Evolutionary conservation across 2,888 invertebrate genomes (phyloP), one percentile per base, ranked within the genome.

Genomic region (Tiphia femorata): DNA sequence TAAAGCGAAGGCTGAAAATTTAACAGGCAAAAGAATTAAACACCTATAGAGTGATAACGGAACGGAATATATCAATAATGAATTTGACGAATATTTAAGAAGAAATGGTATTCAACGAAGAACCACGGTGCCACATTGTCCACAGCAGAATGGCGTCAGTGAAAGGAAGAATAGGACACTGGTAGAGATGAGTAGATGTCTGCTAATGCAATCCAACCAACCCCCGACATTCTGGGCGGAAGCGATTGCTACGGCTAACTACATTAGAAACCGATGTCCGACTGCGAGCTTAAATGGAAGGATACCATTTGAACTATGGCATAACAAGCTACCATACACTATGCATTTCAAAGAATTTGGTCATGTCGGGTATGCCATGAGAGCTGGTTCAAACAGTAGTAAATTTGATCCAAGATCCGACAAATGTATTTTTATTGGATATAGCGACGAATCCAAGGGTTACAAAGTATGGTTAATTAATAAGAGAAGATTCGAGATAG

Each of bases 151-250:
- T 56, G 78, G 74, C 1, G 23, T 59, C 0, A 70, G 76, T 7
- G 78, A 80, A 50, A 38, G 74, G 7, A 60, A 64, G 21, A 77
- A 77, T 27, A 49, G 72, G n/a, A n/a, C n/a, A n/a, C n/a, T n/a
- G n/a, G n/a, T n/a, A n/a, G n/a, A n/a, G n/a, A n/a, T n/a, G n/a
- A 67, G 73, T 3, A 54, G 75, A 16, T 59, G 68, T 12, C 63
- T 80, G 58, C 19, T 78, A n/a, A 19, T 53, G 0, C 60, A 73
- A n/a, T 56, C 62, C 7, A 55, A 49, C 8, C 42, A 73, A 8
- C 58, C 64, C 17, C 41, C 63, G 2, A 35, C 25, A 4, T 69
- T 75, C 27, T 80, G 77, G 77, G 68, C 67, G 2, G 77, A 79
- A 44, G 78, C 77, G 1, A 57, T 71, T 14, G 51, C 48, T 7